A percentile compares a stretch with the other conserved stretches of the same genome.
Conservation (phyloP, 1,140 invertebrate species). For the Lepidurus arcticus region DNA sequence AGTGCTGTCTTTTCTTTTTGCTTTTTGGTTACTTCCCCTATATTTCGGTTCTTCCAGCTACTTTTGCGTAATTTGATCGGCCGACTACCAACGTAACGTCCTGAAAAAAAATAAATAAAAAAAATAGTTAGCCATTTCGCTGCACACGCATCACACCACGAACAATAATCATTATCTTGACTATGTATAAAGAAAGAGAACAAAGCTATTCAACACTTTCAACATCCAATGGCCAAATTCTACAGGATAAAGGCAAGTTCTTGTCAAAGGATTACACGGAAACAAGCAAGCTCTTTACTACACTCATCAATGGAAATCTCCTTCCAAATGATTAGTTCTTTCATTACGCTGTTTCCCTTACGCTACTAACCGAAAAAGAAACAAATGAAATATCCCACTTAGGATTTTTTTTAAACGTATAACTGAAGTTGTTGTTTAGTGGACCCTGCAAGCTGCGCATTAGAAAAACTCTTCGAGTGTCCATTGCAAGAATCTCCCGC, state of each 20-base stretch:
- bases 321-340: not conserved
- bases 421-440: not conserved
- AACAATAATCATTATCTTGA: not conserved
- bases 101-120: conserved; percentile 48
- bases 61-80: conserved; percentile 97
- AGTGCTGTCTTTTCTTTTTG: conserved; percentile 73
- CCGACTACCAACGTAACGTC: conserved; percentile 91
- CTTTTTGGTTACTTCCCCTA: conserved; percentile 91
- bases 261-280: not conserved
- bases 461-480: not conserved
- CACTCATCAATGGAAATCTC: conserved; percentile 6
- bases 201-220: not conserved
- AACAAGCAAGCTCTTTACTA: not conserved
- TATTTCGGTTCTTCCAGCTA: conserved; percentile 87
- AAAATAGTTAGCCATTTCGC: conserved; percentile 28
- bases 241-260: not conserved
- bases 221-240: not conserved
- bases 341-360: not conserved
- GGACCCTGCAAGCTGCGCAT: not conserved
- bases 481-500: not conserved
- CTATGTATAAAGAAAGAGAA: not conserved
- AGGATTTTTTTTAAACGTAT: not conserved
- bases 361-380: not conserved
- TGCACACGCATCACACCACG: not conserved
- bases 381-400: not conserved